Percentiles rank a stretch among this genome's conserved stretches.
phyloP scores from a whole-genome alignment of 1,140 invertebrate species.

The Leptonema lineaticorne region DNA sequence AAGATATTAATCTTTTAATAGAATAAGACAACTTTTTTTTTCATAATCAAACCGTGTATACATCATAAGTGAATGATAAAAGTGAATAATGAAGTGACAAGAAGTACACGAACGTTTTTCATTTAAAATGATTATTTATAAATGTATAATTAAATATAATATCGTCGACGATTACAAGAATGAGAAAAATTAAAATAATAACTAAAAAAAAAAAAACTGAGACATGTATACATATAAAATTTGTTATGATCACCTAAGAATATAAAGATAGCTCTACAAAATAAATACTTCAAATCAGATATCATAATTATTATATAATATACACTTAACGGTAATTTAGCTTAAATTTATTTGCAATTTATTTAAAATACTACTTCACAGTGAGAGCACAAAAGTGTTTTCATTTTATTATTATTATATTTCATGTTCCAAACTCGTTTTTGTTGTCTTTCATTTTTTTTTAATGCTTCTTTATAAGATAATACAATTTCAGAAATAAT shows the following conservation, averaged over 20 bases:
- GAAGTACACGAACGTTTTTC: not conserved
- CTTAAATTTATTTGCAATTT: slow-evolving; percentile 24
- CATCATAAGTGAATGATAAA: no score
- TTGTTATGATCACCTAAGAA: slow-evolving; percentile 14
- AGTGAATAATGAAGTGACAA: not conserved
- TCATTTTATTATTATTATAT: no score
- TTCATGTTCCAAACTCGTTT: no score
- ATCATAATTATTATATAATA: slow-evolving; percentile 20
- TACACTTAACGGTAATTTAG: slow-evolving; percentile 16
- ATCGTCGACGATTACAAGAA: no score
- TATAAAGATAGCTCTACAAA: slow-evolving; percentile 23
- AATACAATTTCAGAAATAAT: slow-evolving; percentile 13
- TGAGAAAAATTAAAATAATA: no score
- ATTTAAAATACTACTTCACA: slow-evolving; percentile 27
- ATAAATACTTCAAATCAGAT: slow-evolving; percentile 26
- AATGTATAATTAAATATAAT: no score
- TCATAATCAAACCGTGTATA: no score
- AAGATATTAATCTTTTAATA: no score
- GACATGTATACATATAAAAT: slow-evolving; percentile 18
- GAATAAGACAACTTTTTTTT: no score
- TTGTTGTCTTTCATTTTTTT: no score
- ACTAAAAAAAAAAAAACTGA: no score
- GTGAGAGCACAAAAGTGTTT: slow-evolving; percentile 25
- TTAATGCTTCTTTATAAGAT: not conserved
- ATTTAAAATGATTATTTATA: not conserved